Evolutionary conservation across 2,113 vertebrate species (phyloP), one percentile per base, ranked within the genome.

Genomic region (Silurus glanis): DNA sequence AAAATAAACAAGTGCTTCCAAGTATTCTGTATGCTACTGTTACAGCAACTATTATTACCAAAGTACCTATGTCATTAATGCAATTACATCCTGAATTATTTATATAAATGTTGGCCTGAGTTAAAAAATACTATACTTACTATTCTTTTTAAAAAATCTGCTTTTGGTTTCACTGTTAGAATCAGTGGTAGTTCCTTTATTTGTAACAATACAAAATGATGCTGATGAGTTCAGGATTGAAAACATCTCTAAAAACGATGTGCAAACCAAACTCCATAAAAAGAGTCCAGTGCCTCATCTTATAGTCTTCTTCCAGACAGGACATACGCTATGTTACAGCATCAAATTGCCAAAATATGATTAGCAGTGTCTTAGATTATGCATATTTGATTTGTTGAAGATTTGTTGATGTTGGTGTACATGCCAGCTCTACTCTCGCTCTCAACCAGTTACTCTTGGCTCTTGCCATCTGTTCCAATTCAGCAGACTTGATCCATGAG

Each of bases 401-500:
- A 86, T n/a, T n/a, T n/a, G n/a, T n/a, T n/a, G n/a, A n/a, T 71
- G 83, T 53, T 83, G 72, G 64, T 83, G 80, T 87, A 87, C 58
- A 83, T 53, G 74, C 80, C 80, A 85, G 56, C 37, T 85, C 58
- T 87, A 49, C 23, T 86, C 69, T 86, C 25, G 21, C 78, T 86
- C 87, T 89, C 92, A 93, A 94, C 93, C 94, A 94, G 94, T 95
- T 94, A 92, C 91, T 89, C 87, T 91, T 83, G 88, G 89, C 74
- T 59, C 19, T 61, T 83, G 90, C 93, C 94, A 95, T 95, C 94
- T 95, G 94, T 92, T 95, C 92, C 84, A 82, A 88, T 92, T 92
- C 92, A 93, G 88, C 88, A 53, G 81, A 49, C 61, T 80, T 59
- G 51, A 61, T 83, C 6, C 51, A 86, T 53, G 25, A 76, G 82